phyloP scores from a whole-genome alignment of 2,888 invertebrate species.

The Clistopyga incitator region DNA sequence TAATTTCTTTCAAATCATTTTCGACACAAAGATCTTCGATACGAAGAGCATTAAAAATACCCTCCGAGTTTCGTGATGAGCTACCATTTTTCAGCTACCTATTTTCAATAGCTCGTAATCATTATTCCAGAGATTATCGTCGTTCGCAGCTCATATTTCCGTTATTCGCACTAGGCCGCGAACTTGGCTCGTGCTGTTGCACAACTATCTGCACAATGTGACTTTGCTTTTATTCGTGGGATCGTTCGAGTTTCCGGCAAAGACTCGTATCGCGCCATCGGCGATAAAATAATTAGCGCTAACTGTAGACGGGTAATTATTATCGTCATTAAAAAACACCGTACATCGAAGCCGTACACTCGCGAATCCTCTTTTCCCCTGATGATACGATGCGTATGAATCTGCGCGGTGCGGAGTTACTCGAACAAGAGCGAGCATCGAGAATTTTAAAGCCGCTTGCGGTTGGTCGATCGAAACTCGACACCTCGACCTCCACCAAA shows the following conservation, averaged over 20 bases:
- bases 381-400: slow-evolving; percentile 1
- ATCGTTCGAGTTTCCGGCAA: slow-evolving; percentile 33
- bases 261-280: slow-evolving; percentile 15
- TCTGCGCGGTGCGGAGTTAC: slow-evolving; percentile 11
- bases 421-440: not conserved
- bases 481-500: slow-evolving; percentile 53
- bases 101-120: too few species aligned
- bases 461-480: slow-evolving; percentile 56
- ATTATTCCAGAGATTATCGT: not conserved
- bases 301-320: not conserved
- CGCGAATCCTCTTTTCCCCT: slow-evolving; percentile 23
- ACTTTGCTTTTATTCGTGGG: not conserved
- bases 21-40: too few species aligned
- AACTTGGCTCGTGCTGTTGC: slow-evolving; percentile 22
- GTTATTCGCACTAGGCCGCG: not conserved
- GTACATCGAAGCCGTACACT: too few species aligned
- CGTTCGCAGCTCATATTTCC: not conserved
- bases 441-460: slow-evolving; percentile 27
- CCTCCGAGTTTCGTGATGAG: too few species aligned
- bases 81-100: too few species aligned
- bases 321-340: too few species aligned
- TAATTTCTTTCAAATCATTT: not conserved
- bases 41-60: too few species aligned
- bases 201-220: slow-evolving; percentile 33
- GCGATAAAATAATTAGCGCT: slow-evolving; percentile 25